A percentile compares a stretch with the other conserved stretches of the same genome.
These are phyloP conservation scores for Solea solea DNA, from an alignment of 2,113 vertebrate genomes.

Conservation along the genomic window DNA sequence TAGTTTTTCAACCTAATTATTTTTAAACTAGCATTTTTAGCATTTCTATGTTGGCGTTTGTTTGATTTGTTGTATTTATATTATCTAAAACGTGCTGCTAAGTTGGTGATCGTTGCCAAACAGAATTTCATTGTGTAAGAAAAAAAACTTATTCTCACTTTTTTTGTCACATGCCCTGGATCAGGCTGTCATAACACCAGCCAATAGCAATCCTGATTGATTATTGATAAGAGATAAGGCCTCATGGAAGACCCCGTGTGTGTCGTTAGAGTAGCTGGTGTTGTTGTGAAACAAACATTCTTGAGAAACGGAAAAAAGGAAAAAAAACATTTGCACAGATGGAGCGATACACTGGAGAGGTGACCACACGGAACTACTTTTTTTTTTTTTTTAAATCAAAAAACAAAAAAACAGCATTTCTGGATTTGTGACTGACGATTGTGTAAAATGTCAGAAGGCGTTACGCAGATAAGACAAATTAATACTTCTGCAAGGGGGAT, in stretches of 20 bases:
- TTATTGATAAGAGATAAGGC: conserved; percentile 42
- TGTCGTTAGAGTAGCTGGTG: background rate
- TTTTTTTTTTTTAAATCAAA: too few relatives aligned
- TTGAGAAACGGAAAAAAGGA: background rate
- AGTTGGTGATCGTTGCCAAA: too few relatives aligned
- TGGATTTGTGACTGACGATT: background rate
- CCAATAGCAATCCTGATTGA: conserved; percentile 14
- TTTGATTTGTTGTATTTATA: too few relatives aligned
- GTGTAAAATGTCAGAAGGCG: background rate
- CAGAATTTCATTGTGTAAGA: too few relatives aligned
- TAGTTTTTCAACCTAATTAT: too few relatives aligned
- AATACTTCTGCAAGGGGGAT: background rate
- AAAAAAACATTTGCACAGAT: background rate
- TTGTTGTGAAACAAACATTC: conserved; percentile 36
- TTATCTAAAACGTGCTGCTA: too few relatives aligned
- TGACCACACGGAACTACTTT: background rate
- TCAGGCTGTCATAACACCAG: conserved; percentile 35
- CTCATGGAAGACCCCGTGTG: conserved; percentile 12
- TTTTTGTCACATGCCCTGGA: conserved; percentile 26
- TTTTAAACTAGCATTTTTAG: too few relatives aligned
- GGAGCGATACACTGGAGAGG: background rate
- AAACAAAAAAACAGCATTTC: background rate
- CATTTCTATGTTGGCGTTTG: too few relatives aligned
- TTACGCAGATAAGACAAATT: background rate
- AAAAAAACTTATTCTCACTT: too few relatives aligned